A percentile compares a stretch with the other conserved stretches of the same genome.
Evolutionary conservation across 2,888 invertebrate genomes (phyloP).

Genomic region (Leptogaster cylindrica): DNA sequence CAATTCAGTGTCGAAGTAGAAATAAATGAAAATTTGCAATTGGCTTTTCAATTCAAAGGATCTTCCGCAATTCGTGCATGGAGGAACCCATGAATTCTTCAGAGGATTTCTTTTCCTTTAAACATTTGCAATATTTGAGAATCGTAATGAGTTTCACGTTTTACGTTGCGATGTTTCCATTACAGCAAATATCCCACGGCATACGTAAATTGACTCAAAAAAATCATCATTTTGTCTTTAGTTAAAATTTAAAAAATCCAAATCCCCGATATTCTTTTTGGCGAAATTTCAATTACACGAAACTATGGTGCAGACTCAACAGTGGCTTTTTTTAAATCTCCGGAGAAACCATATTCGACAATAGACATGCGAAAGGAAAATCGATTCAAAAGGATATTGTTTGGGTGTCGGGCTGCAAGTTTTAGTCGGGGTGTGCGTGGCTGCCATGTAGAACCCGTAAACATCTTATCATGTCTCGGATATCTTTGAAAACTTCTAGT

Average conservation of each 20-base stretch:
- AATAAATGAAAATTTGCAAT: too few relatives aligned
- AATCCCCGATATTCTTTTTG: not conserved
- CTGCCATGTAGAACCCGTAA: not conserved
- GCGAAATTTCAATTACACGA: conserved; percentile 15
- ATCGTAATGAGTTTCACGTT: not conserved
- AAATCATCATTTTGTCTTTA: not conserved
- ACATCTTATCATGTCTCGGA: conserved; percentile 14
- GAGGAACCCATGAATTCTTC: too few relatives aligned
- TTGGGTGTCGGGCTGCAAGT: not conserved
- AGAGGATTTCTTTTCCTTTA: too few relatives aligned
- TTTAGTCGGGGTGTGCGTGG: conserved; percentile 2
- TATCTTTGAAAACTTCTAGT: not conserved
- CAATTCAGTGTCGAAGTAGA: too few relatives aligned
- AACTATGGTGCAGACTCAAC: not conserved
- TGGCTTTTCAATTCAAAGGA: too few relatives aligned
- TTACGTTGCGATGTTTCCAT: not conserved
- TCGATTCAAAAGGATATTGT: conserved; percentile 22
- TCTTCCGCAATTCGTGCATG: too few relatives aligned
- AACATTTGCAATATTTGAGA: not conserved
- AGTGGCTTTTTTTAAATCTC: conserved; percentile 23
- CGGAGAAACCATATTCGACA: conserved; percentile 19
- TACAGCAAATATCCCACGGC: not conserved
- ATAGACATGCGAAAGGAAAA: conserved; percentile 28
- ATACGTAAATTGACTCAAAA: not conserved
- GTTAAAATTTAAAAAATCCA: not conserved